These are phyloP conservation scores for Eulithis testata DNA, from an alignment of 2,888 invertebrate genomes.

Conservation along the genomic window DNA sequence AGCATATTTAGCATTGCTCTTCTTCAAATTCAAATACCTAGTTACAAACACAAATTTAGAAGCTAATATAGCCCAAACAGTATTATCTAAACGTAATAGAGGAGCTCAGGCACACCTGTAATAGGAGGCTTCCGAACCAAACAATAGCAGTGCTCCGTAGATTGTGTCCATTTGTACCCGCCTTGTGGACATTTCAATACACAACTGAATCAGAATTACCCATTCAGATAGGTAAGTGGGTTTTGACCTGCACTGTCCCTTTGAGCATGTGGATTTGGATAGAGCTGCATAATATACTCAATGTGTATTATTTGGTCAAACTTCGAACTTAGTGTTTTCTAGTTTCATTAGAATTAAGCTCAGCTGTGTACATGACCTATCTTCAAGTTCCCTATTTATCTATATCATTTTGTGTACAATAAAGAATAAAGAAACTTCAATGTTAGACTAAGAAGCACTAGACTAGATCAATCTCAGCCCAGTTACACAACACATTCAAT, in stretches of 20 bases:
- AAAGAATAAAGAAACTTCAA: too few species aligned
- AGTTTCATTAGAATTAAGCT: too few species aligned
- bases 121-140: conserved; percentile 44
- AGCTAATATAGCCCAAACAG: conserved; percentile 10
- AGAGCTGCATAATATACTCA: too few species aligned
- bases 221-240: conserved; percentile 17
- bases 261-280: not conserved
- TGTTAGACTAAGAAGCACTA: too few species aligned
- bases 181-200: conserved; percentile 35
- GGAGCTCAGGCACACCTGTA: conserved; percentile 36
- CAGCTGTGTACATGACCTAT: too few species aligned
- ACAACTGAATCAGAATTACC: conserved; percentile 17
- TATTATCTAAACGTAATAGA: conserved; percentile 16
- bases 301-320: too few species aligned
- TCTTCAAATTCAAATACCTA: not conserved
- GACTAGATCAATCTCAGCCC: too few species aligned
- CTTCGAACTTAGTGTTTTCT: too few species aligned
- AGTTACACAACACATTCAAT: not conserved
- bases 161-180: conserved; percentile 47
- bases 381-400: too few species aligned
- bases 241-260: conserved; percentile 8
- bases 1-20: not conserved
- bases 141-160: conserved; percentile 44
- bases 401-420: too few species aligned
- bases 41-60: not conserved